Percentiles rank a stretch among this genome's conserved stretches.
These are phyloP conservation scores for Arion vulgaris DNA, from an alignment of 1,140 invertebrate species.

Conservation along the genomic window DNA sequence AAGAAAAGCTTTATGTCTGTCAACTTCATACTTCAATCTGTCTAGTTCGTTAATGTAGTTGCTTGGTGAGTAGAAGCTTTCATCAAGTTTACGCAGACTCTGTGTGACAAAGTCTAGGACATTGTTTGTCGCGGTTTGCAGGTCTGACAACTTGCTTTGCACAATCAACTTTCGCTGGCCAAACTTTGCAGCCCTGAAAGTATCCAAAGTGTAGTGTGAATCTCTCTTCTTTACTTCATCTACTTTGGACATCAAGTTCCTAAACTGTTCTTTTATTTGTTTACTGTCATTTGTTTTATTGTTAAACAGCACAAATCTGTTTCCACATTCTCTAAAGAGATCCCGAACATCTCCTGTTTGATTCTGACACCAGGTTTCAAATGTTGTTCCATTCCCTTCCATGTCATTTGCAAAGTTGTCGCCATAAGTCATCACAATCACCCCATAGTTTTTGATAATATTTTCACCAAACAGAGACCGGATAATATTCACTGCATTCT, in stretches of 20 bases:
- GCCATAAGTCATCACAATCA: slow-evolving; percentile 21
- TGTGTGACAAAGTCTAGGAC: background rate
- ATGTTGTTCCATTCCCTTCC: background rate
- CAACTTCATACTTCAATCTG: background rate
- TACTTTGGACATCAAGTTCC: background rate
- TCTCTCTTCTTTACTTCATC: background rate
- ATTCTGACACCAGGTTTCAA: background rate
- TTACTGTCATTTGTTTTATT: background rate
- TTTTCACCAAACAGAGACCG: background rate
- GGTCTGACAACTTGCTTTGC: background rate
- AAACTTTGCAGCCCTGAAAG: background rate
- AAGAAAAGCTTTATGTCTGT: background rate
- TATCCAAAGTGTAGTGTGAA: background rate
- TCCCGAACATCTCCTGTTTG: slow-evolving; percentile 10
- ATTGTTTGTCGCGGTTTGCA: background rate
- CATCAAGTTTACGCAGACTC: background rate
- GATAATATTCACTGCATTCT: background rate
- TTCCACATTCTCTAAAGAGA: slow-evolving; percentile 6
- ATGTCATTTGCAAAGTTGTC: slow-evolving; percentile 10
- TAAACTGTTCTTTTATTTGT: background rate
- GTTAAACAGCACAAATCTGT: slow-evolving; percentile 17
- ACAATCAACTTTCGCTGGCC: background rate
- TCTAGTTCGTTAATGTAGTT: background rate
- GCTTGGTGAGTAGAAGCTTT: background rate
- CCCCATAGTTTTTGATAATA: background rate